Evolutionary conservation across 2,113 vertebrate genomes (phyloP).

Genomic region (Podocnemis expansa): DNA sequence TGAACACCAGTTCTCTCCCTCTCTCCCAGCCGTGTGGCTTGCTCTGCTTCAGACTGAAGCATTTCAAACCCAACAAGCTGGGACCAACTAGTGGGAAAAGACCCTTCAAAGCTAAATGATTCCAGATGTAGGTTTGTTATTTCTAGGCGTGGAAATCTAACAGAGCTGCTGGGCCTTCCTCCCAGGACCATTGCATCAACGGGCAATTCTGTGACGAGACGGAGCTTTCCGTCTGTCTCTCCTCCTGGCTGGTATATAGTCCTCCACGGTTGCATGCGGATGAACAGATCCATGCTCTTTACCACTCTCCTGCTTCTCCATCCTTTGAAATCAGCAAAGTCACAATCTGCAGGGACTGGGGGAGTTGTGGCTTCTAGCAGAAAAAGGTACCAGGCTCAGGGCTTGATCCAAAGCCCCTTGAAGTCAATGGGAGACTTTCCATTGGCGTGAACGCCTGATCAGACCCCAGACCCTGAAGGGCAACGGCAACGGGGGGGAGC

Average conservation of each 20-base stretch:
- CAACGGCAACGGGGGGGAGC: neutral
- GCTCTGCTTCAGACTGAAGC: neutral
- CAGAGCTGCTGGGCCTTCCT: neutral
- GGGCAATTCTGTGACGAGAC: too few species aligned
- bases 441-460: neutral
- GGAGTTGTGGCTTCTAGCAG: neutral
- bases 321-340: neutral
- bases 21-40: neutral
- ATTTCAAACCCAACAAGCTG: neutral
- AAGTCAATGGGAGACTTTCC: neutral
- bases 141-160: neutral
- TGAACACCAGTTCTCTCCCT: neutral
- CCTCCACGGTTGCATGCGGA: neutral
- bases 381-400: neutral
- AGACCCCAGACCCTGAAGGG: neutral
- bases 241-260: neutral
- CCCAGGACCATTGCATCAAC: too few species aligned
- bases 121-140: neutral
- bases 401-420: fast-evolving
- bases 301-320: neutral
- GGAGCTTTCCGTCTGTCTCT: neutral
- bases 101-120: neutral
- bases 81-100: neutral
- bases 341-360: neutral
- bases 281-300: neutral